phyloP scores from a whole-genome alignment of 2,113 vertebrate species.

The Equus przewalskii region DNA sequence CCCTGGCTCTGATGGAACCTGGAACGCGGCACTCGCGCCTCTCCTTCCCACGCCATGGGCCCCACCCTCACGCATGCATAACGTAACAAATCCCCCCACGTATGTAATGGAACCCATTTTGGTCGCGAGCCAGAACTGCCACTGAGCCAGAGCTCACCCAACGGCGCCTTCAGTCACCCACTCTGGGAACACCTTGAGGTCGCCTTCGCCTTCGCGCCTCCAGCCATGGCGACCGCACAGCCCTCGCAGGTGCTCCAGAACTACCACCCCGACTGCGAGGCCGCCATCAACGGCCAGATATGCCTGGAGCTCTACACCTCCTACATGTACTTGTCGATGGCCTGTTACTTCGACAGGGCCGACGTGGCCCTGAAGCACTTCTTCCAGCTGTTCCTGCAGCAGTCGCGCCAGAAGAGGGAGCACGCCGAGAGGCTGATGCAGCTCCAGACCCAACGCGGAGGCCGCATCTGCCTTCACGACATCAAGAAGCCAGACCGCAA shows the following conservation, averaged over 20 bases:
- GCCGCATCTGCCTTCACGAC: accelerated
- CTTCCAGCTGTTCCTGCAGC: neutral
- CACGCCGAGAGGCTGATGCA: accelerated
- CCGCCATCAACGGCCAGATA: neutral
- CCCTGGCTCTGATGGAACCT: accelerated
- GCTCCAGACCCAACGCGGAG: neutral
- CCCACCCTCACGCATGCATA: too few species aligned
- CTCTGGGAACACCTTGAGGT: too few species aligned
- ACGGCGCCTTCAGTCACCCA: accelerated
- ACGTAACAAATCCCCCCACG: too few species aligned
- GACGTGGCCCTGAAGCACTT: neutral
- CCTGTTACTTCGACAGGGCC: neutral
- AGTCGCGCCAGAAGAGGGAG: accelerated
- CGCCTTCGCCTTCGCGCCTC: too few species aligned
- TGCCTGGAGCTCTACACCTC: neutral
- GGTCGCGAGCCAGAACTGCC: neutral
- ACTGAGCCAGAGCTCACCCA: accelerated
- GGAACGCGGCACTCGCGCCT: accelerated
- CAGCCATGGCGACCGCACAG: accelerated
- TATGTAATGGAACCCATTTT: too few species aligned
- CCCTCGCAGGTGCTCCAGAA: accelerated
- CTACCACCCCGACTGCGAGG: neutral
- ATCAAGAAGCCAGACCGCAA: accelerated
- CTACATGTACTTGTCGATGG: neutral
- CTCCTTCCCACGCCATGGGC: too few species aligned